Evolutionary conservation across 2,888 invertebrate species (phyloP), one percentile per base, ranked within the genome.

Genomic region (Mythimna vitellina): DNA sequence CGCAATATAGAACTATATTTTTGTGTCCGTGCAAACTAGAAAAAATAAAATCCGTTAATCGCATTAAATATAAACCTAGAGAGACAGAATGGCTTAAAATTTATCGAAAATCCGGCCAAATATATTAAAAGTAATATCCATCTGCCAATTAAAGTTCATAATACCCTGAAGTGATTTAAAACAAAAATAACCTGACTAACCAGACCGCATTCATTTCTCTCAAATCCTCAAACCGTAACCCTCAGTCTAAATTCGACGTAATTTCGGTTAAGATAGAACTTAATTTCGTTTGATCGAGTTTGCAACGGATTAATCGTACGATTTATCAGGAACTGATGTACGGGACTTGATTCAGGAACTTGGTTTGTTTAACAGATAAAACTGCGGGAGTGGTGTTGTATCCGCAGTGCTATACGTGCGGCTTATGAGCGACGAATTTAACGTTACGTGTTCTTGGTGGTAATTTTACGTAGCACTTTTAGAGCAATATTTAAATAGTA

Each of bases 311-410:
- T 86, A 81, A 82, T 81, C 72, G 76, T 73, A 58, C 75, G 76
- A 85, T 88, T 86, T 87, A 84, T 84, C 84, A 82, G 79, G 58
- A 67, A 49, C 77, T 80, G 86, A 81, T 86, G 85, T 82, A 74
- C 83, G 83, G 81, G 75, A 86, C 85, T 87, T 84, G 84, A 86
- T 85, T 83, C 82, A 78, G 80, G 78, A 80, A 82, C 84, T 87
- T 72, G 87, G 89, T 89, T 90, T 89, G 89, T 89, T 89, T 89
- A 89, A 89, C 88, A 88, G 89, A 89, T 89, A 89, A 89, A 89
- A 89, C 86, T 84, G 81, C 68, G 82, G 78, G 78, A 73, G 77
- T 82, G 78, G 82, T 81, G 79, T 83, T 81, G 80, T 86, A 76
- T 76, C 87, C 81, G 86, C 87, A 87, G 81, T 86, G 85, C 86